phyloP scores from a whole-genome alignment of 2,797 vertebrate species.

The Gila robusta region DNA sequence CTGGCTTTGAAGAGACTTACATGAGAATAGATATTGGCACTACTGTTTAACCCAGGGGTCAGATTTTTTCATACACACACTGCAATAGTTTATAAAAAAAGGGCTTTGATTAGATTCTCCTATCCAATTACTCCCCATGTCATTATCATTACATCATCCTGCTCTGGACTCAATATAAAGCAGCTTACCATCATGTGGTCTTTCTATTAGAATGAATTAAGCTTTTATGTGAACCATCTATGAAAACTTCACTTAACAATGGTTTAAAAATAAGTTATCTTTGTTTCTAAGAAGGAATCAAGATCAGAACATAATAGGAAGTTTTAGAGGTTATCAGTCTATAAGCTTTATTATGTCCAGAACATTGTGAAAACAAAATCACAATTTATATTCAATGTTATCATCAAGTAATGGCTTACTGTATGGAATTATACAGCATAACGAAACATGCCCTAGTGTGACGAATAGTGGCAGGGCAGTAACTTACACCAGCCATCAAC shows the following conservation, averaged over 20 bases:
- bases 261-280: not conserved
- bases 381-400: conserved; percentile 41
- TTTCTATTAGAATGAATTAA: conserved; percentile 31
- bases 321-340: not conserved
- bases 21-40: conserved; percentile 54
- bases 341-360: not conserved
- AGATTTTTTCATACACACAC: conserved; percentile 44
- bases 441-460: conserved; percentile 37
- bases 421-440: conserved; percentile 45
- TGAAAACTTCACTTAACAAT: not conserved
- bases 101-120: conserved; percentile 57
- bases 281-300: not conserved
- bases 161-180: conserved; percentile 21
- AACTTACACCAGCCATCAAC: conserved; percentile 43
- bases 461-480: not conserved
- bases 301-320: not conserved
- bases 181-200: conserved; percentile 17
- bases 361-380: conserved; percentile 11
- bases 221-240: not conserved
- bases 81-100: conserved; percentile 44
- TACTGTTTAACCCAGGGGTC: conserved; percentile 59
- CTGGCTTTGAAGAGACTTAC: conserved; percentile 51
- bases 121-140: conserved; percentile 56
- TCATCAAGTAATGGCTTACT: conserved; percentile 45
- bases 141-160: conserved; percentile 54